Percentiles rank a stretch among this genome's conserved stretches.
Conservation (phyloP, 2,113 vertebrate species). For the Boulengeromyrus knoepffleri region DNA sequence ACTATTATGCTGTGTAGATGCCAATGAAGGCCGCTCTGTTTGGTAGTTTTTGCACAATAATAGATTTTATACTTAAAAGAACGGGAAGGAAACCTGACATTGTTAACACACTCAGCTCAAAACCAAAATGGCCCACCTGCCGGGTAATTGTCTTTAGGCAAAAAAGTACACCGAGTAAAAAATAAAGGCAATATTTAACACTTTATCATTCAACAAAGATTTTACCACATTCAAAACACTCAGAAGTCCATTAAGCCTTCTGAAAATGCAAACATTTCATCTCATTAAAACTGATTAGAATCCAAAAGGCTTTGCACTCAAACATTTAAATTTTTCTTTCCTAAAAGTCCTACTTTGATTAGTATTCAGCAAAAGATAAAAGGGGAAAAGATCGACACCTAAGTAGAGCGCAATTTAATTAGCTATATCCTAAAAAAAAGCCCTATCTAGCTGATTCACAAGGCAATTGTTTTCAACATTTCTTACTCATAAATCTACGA, state of each 20-base stretch:
- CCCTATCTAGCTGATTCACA: slow-evolving; percentile 83
- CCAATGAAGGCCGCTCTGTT: slow-evolving; percentile 67
- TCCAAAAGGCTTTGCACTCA: slow-evolving; percentile 80
- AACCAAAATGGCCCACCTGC: slow-evolving; percentile 31
- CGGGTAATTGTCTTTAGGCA: slow-evolving; percentile 51
- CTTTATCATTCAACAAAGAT: slow-evolving; percentile 79
- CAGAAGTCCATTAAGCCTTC: slow-evolving; percentile 67
- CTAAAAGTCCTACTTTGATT: slow-evolving; percentile 36
- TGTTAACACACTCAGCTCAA: slow-evolving; percentile 54
- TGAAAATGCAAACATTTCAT: slow-evolving; percentile 81
- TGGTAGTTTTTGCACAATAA: slow-evolving; percentile 73
- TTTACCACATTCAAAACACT: slow-evolving; percentile 78
- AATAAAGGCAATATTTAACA: slow-evolving; percentile 76
- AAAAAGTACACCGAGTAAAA: slow-evolving; percentile 77
- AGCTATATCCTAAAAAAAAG: slow-evolving; percentile 77
- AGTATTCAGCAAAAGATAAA: slow-evolving; percentile 29
- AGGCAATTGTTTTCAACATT: slow-evolving; percentile 76
- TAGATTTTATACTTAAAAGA: slow-evolving; percentile 69
- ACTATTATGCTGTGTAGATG: slow-evolving; percentile 43
- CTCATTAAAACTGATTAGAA: slow-evolving; percentile 74
- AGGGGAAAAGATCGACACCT: slow-evolving; percentile 75
- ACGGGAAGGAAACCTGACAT: slow-evolving; percentile 56
- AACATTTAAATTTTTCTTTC: slow-evolving; percentile 52
- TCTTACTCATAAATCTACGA: slow-evolving; percentile 72
- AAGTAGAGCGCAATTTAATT: slow-evolving; percentile 72